Conservation (phyloP, 2,113 vertebrate species). For the Erpornis zantholeuca region DNA sequence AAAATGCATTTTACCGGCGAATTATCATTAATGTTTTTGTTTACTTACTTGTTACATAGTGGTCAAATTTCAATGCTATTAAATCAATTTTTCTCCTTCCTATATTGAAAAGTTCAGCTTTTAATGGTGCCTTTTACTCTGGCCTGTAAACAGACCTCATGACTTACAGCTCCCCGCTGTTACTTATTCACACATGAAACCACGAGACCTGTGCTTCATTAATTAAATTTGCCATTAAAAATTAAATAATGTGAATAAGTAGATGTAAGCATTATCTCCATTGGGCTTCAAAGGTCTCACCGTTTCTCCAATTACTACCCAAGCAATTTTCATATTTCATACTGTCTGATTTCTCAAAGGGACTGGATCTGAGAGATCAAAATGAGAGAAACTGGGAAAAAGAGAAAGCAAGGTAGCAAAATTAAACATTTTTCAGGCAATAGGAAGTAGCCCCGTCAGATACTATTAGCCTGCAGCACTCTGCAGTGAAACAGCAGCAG, state of each 20-base stretch:
- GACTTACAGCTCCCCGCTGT: slow-evolving; percentile 46
- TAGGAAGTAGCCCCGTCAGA: slow-evolving; percentile 14
- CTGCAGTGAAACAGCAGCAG: slow-evolving; percentile 1
- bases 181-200: slow-evolving; percentile 58
- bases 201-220: slow-evolving; percentile 73
- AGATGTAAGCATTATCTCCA: slow-evolving; percentile 78
- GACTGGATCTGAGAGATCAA: slow-evolving; percentile 69
- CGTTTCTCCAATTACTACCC: slow-evolving; percentile 76
- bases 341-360: slow-evolving; percentile 80
- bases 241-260: slow-evolving; percentile 84
- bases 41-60: slow-evolving; percentile 18
- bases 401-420: slow-evolving; percentile 12
- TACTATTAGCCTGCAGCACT: slow-evolving; percentile 26
- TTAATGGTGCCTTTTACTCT: slow-evolving; percentile 23
- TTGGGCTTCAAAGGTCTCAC: slow-evolving; percentile 76
- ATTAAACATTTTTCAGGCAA: slow-evolving; percentile 26
- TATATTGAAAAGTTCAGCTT: slow-evolving; percentile 29
- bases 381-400: slow-evolving; percentile 50
- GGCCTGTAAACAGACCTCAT: slow-evolving; percentile 37
- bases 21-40: slow-evolving; percentile 1
- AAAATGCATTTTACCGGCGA: slow-evolving; percentile 19
- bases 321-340: slow-evolving; percentile 83
- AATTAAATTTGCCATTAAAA: slow-evolving; percentile 88
- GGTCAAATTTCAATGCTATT: slow-evolving; percentile 24
- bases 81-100: slow-evolving; percentile 6